phyloP scores from a whole-genome alignment of 2,888 invertebrate genomes.

The Agrotis clavis region DNA sequence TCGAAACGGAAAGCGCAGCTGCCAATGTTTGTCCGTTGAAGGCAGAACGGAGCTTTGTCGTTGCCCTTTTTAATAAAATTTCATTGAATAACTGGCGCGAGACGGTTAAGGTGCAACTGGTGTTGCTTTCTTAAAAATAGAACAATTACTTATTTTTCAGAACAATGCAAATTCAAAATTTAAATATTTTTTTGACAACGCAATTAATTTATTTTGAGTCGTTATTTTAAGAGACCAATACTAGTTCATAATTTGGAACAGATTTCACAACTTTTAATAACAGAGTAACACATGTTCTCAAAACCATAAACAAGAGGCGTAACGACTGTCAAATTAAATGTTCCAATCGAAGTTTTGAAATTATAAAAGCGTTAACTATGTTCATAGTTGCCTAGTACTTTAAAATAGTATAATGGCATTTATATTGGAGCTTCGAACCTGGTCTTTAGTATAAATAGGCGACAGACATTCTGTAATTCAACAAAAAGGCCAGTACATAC shows the following conservation, averaged over 20 bases:
- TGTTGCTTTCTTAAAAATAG: slow-evolving; percentile 35
- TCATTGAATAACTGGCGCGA: slow-evolving; percentile 71
- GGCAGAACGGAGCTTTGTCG: slow-evolving; percentile 65
- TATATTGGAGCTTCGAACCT: slow-evolving; percentile 5
- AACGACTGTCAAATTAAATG: slow-evolving; percentile 59
- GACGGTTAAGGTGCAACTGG: slow-evolving; percentile 49
- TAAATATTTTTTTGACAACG: not conserved
- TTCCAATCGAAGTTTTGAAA: slow-evolving; percentile 42
- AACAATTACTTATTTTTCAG: slow-evolving; percentile 1
- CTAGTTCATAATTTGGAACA: slow-evolving; percentile 55
- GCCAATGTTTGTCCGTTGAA: slow-evolving; percentile 69
- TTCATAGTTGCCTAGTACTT: slow-evolving; percentile 21
- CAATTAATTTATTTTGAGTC: slow-evolving; percentile 15
- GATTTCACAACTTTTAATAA: slow-evolving; percentile 53
- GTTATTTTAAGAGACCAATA: slow-evolving; percentile 36
- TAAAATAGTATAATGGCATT: slow-evolving; percentile 23
- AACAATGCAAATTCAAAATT: not conserved
- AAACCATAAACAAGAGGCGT: slow-evolving; percentile 45
- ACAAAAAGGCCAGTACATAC: slow-evolving; percentile 27
- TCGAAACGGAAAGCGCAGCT: slow-evolving; percentile 78
- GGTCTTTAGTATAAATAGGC: slow-evolving; percentile 45
- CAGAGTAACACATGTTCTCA: slow-evolving; percentile 59
- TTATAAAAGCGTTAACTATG: slow-evolving; percentile 21
- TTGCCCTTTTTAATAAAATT: slow-evolving; percentile 78
- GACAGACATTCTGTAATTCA: slow-evolving; percentile 52